Percentiles rank a stretch among this genome's conserved stretches.
These are phyloP conservation scores for Hyles euphorbiae DNA, from an alignment of 1,140 invertebrate genomes.

Conservation along the genomic window DNA sequence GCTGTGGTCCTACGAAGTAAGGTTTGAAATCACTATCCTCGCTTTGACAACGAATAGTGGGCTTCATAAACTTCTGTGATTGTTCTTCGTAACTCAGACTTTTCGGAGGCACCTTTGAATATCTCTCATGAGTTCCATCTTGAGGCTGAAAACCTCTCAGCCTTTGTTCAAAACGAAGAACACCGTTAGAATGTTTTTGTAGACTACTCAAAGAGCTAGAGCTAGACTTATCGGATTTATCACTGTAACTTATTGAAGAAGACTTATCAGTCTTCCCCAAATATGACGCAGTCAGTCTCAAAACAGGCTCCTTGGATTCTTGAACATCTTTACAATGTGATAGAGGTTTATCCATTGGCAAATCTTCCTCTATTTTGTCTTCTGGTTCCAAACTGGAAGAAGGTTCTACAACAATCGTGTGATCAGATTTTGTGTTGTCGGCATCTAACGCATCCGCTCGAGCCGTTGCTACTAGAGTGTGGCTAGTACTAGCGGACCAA, in stretches of 20 bases:
- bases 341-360: conserved; percentile 20
- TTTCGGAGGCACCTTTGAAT: conserved; percentile 73
- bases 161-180: conserved; percentile 60
- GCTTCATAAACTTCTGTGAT: conserved; percentile 48
- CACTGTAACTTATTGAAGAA: conserved; percentile 68
- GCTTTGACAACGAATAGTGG: conserved; percentile 75
- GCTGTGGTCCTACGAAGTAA: conserved; percentile 57
- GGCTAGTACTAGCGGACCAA: conserved; percentile 78
- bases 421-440: conserved; percentile 48
- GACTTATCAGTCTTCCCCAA: conserved; percentile 57
- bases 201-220: conserved; percentile 71
- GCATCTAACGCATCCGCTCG: conserved; percentile 55
- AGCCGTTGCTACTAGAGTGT: conserved; percentile 75
- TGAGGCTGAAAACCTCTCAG: conserved; percentile 49
- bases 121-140: conserved; percentile 56
- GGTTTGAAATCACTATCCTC: conserved; percentile 74
- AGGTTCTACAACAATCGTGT: conserved; percentile 40
- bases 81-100: conserved; percentile 73
- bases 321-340: conserved; percentile 27
- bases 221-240: conserved; percentile 74
- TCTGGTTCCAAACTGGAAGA: conserved; percentile 12
- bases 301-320: conserved; percentile 45
- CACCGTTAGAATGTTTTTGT: conserved; percentile 65
- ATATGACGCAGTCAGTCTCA: conserved; percentile 52
- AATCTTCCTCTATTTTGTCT: conserved; percentile 5